A percentile compares a stretch with the other conserved stretches of the same genome.
These are phyloP conservation scores for Elaphurus davidianus DNA, from an alignment of 2,113 vertebrate species.

Conservation along the genomic window DNA sequence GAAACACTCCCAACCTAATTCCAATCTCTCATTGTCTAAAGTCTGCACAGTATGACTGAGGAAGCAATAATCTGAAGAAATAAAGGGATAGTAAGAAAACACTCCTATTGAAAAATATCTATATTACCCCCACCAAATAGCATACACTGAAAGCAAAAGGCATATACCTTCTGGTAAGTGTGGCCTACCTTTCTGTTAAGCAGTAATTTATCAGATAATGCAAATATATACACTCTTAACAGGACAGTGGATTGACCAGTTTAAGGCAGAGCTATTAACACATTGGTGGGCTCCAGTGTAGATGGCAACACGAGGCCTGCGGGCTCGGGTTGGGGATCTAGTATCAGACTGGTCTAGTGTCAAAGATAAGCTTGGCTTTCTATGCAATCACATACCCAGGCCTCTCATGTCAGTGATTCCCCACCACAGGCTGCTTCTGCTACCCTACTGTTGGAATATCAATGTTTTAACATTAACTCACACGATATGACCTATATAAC, in stretches of 20 bases:
- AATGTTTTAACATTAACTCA: neutral
- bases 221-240: neutral
- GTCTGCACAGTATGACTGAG: neutral
- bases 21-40: neutral
- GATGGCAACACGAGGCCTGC: neutral
- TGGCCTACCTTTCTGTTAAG: neutral
- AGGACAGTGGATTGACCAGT: neutral
- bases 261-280: neutral
- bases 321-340: neutral
- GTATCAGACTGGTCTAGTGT: neutral
- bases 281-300: neutral
- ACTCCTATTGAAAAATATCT: neutral
- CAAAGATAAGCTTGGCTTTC: neutral
- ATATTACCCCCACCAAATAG: neutral
- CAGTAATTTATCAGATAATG: neutral
- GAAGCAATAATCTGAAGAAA: neutral
- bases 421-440: neutral
- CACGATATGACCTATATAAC: neutral
- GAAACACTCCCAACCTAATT: conserved; percentile 7
- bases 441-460: neutral
- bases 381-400: neutral
- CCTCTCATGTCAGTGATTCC: neutral
- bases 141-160: neutral
- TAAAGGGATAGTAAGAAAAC: neutral
- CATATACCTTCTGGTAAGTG: neutral